phyloP scores from a whole-genome alignment of 2,113 vertebrate species.

The Gopherus flavomarginatus region DNA sequence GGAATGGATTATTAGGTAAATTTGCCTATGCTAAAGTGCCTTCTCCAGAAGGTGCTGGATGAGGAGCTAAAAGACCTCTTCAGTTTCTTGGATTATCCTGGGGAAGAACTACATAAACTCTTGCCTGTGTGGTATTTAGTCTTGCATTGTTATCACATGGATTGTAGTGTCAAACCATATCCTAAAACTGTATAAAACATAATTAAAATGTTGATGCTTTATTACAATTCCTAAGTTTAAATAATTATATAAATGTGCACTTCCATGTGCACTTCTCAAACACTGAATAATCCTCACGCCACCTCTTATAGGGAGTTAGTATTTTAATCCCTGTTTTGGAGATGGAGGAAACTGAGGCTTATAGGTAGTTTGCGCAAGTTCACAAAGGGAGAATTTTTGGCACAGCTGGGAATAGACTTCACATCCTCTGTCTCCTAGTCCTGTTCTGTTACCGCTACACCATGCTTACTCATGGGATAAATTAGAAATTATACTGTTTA shows the following conservation, averaged over 20 bases:
- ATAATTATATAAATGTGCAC: not conserved
- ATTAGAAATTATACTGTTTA: not conserved
- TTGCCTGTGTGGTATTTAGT: not conserved
- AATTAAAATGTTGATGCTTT: not conserved
- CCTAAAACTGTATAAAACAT: not conserved
- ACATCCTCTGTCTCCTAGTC: not conserved
- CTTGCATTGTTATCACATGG: not conserved
- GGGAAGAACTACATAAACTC: not conserved
- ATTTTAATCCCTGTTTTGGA: slow-evolving; percentile 28
- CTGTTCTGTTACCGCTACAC: not conserved
- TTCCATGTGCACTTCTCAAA: not conserved
- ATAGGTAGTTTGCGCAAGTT: not conserved
- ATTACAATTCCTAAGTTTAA: slow-evolving; percentile 1
- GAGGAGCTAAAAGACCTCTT: not conserved
- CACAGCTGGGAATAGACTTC: not conserved
- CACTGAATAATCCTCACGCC: slow-evolving; percentile 8
- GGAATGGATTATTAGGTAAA: not conserved
- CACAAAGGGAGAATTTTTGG: not conserved
- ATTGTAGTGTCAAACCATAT: not conserved
- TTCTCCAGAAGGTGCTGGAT: not conserved
- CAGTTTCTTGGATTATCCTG: not conserved
- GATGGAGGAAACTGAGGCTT: not conserved
- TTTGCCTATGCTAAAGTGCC: not conserved
- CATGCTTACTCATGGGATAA: not conserved
- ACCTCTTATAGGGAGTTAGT: slow-evolving; percentile 23